Conservation (phyloP, 2,797 vertebrate species). For the Trematomus bernacchii region DNA sequence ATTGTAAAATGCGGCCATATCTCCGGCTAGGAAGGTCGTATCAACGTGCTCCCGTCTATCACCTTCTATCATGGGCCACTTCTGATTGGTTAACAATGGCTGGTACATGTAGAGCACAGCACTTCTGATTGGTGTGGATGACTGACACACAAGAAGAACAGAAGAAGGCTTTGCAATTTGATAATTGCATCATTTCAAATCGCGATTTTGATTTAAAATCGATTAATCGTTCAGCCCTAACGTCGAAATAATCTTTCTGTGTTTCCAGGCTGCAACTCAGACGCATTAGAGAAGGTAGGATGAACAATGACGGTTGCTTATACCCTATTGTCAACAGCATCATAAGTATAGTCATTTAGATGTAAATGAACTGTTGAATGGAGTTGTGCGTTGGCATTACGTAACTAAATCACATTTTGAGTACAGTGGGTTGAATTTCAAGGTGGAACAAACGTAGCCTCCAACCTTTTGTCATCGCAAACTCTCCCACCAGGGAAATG, state of each 20-base stretch:
- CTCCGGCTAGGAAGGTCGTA: too few species aligned
- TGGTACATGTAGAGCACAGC: too few species aligned
- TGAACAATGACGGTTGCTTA: background rate
- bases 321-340: background rate
- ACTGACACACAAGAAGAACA: too few species aligned
- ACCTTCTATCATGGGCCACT: too few species aligned
- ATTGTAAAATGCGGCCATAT: too few species aligned
- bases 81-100: too few species aligned
- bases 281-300: background rate
- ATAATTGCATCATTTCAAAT: too few species aligned
- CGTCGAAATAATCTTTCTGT: background rate
- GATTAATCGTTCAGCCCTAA: too few species aligned
- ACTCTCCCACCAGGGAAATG: background rate
- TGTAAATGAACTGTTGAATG: slow-evolving; percentile 24
- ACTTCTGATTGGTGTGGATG: too few species aligned
- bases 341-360: background rate
- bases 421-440: slow-evolving; percentile 19
- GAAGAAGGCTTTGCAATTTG: too few species aligned
- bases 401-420: slow-evolving; percentile 24
- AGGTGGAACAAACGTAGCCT: slow-evolving; percentile 4
- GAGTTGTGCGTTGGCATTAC: slow-evolving; percentile 15
- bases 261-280: background rate
- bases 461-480: slow-evolving; percentile 21
- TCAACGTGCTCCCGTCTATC: too few species aligned
- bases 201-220: background rate